A percentile compares a stretch with the other conserved stretches of the same genome.
Evolutionary conservation across 2,888 invertebrate genomes (phyloP).

Genomic region (Dryadula phaetusa): DNA sequence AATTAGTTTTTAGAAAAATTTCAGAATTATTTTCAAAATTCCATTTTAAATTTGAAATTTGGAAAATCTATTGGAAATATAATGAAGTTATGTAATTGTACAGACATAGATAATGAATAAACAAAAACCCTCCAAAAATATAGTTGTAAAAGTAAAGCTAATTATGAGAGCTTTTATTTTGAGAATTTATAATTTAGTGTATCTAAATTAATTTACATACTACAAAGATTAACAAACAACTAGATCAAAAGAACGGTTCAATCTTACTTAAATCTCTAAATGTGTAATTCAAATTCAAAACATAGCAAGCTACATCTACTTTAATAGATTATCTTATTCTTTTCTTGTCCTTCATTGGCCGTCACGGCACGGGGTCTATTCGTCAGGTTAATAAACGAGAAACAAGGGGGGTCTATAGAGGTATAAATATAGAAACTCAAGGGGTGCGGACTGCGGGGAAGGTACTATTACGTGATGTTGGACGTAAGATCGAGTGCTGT

Average conservation of each 20-base stretch:
- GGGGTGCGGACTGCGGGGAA: slow-evolving; percentile 51
- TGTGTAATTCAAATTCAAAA: slow-evolving; percentile 17
- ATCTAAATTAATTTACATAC: too few species aligned
- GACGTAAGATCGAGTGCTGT: slow-evolving; percentile 69
- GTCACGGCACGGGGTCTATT: slow-evolving; percentile 67
- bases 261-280: slow-evolving; percentile 10
- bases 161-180: too few species aligned
- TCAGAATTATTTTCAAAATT: too few species aligned
- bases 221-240: background rate
- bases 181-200: too few species aligned
- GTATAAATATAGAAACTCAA: slow-evolving; percentile 29
- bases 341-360: slow-evolving; percentile 38
- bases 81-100: too few species aligned
- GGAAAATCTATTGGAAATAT: too few species aligned
- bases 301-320: background rate
- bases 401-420: slow-evolving; percentile 46
- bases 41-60: too few species aligned
- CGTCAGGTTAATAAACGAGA: slow-evolving; percentile 67
- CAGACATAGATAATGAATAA: too few species aligned
- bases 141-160: too few species aligned
- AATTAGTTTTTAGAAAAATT: too few species aligned
- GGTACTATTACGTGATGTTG: slow-evolving; percentile 69
- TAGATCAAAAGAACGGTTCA: background rate
- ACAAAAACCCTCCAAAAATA: too few species aligned
- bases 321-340: slow-evolving; percentile 16